Conservation (phyloP, 1,140 invertebrate genomes). For the Eupristina koningsbergeri region DNA sequence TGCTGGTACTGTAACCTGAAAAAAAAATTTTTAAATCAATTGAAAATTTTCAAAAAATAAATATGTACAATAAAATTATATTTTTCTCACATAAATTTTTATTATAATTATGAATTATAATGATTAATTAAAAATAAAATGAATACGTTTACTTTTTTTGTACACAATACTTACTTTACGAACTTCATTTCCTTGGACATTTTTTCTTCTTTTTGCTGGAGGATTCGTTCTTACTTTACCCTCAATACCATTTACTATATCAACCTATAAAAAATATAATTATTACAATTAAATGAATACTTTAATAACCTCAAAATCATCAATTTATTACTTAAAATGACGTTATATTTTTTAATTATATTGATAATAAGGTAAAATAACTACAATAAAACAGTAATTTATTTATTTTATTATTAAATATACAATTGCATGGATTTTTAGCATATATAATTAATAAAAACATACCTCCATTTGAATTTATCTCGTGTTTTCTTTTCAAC, state of each 20-base stretch:
- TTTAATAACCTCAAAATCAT: not conserved
- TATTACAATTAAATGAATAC: not conserved
- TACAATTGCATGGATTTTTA: not conserved
- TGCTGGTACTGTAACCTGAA: conserved; percentile 79
- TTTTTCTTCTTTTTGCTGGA: conserved; percentile 74
- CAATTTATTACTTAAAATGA: not conserved
- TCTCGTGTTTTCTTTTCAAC: conserved; percentile 53
- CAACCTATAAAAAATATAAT: conserved; percentile 56
- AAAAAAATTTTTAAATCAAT: conserved; percentile 22
- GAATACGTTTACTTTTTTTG: not conserved
- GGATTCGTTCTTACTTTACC: conserved; percentile 72
- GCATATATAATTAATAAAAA: conserved; percentile 48
- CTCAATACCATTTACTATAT: conserved; percentile 78
- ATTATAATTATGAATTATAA: not conserved
- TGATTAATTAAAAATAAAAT: not conserved
- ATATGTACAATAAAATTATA: no score
- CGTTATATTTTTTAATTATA: not conserved
- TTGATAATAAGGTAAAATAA: not conserved
- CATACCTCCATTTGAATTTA: conserved; percentile 62
- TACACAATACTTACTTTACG: conserved; percentile 71
- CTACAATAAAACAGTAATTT: not conserved
- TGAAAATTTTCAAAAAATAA: no score
- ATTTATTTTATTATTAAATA: not conserved
- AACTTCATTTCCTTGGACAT: conserved; percentile 71
- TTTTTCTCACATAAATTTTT: no score